A percentile compares a stretch with the other conserved stretches of the same genome.
Conservation (phyloP, 2,888 invertebrate genomes). For the Drosophila buzzatii region DNA sequence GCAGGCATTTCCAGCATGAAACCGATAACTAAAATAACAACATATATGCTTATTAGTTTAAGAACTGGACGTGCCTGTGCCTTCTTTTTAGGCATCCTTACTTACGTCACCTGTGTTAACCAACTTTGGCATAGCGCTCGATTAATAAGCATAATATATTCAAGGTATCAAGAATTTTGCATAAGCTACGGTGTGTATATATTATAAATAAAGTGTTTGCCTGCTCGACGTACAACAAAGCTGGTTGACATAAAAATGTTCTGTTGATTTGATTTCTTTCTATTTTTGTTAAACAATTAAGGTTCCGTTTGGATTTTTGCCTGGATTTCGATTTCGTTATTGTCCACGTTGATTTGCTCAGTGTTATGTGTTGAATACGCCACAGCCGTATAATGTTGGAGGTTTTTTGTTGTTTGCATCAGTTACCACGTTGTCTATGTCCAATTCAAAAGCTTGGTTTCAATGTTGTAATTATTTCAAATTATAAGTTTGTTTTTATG, state of each 20-base stretch:
- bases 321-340: constrained; percentile 20
- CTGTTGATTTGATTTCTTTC: constrained; percentile 19
- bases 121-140: constrained; percentile 69
- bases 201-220: constrained; percentile 42
- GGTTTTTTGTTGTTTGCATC: constrained; percentile 1
- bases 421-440: neutral
- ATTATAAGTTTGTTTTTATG: constrained; percentile 5
- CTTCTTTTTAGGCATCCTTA: constrained; percentile 22
- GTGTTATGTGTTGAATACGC: neutral
- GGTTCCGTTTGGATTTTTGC: constrained; percentile 2
- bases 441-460: neutral
- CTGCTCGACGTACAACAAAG: constrained; percentile 45
- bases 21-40: constrained; percentile 14
- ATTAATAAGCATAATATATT: constrained; percentile 73
- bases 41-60: neutral
- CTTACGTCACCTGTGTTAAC: constrained; percentile 76
- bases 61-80: neutral
- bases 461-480: neutral
- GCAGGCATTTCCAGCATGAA: constrained; percentile 49
- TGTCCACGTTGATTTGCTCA: constrained; percentile 23
- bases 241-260: constrained; percentile 36
- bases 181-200: constrained; percentile 51
- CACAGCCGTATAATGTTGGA: neutral
- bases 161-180: constrained; percentile 69
- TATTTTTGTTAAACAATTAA: constrained; percentile 2